A percentile compares a stretch with the other conserved stretches of the same genome.
phyloP scores from a whole-genome alignment of 1,140 invertebrate species.

The Drosophila punjabiensis region DNA sequence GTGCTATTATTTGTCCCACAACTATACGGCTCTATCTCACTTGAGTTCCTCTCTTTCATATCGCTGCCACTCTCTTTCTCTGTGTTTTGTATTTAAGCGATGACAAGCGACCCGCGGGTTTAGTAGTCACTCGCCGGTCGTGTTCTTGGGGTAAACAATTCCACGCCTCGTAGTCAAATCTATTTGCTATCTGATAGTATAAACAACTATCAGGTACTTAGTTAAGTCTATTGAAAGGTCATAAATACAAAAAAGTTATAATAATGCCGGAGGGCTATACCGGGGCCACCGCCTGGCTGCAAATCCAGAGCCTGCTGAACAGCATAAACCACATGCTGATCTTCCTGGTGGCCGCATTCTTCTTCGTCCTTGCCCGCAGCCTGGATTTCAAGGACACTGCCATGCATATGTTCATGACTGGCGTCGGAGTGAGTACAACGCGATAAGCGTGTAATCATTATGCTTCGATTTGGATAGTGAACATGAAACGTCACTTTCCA shows the following conservation, averaged over 20 bases:
- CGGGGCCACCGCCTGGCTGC: constrained; percentile 45
- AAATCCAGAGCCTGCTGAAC: constrained; percentile 75
- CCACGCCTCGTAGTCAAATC: background rate
- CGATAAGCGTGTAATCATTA: constrained; percentile 7
- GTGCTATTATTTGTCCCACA: background rate
- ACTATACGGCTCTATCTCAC: constrained; percentile 2
- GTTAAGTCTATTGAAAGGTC: background rate
- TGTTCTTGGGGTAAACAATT: background rate
- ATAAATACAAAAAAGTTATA: background rate
- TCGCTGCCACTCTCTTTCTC: background rate
- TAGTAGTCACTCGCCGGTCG: constrained; percentile 23
- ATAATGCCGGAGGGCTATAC: constrained; percentile 50
- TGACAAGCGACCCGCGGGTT: constrained; percentile 5
- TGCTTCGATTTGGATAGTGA: constrained; percentile 14
- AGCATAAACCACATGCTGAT: constrained; percentile 80
- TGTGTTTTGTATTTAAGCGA: constrained; percentile 23
- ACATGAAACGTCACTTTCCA: constrained; percentile 32
- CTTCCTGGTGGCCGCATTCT: constrained; percentile 67
- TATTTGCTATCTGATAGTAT: constrained; percentile 9
- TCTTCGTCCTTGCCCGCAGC: constrained; percentile 69
- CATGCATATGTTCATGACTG: constrained; percentile 79
- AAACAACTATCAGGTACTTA: constrained; percentile 15
- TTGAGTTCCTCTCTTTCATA: background rate
- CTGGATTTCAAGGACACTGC: constrained; percentile 76
- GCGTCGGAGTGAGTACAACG: constrained; percentile 64